Percentiles rank a stretch among this genome's conserved stretches.
phyloP scores from a whole-genome alignment of 35 echinoderm and acorn worm species.

The Heliocidaris tuberculata region DNA sequence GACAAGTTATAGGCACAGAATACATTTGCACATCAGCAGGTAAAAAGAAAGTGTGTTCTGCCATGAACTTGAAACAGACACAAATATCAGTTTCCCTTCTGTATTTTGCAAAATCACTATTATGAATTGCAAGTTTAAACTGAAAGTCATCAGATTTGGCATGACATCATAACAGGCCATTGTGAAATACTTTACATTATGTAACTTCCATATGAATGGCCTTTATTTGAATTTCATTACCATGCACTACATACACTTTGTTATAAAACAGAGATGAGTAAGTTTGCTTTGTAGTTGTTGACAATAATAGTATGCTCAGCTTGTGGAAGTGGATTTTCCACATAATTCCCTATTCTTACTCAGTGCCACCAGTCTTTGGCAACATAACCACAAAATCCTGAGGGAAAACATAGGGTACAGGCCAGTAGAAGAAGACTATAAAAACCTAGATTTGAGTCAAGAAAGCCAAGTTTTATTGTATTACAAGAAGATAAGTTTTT shows the following conservation, averaged over 20 bases:
- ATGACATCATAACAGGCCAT: neutral
- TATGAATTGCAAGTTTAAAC: conserved; percentile 1
- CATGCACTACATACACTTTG: neutral
- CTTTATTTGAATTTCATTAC: conserved; percentile 8
- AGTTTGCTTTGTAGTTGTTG: neutral
- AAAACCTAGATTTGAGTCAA: neutral
- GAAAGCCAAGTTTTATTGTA: neutral
- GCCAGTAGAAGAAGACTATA: neutral
- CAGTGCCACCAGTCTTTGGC: neutral
- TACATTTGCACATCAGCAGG: no score
- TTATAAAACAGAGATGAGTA: neutral
- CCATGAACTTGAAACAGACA: neutral
- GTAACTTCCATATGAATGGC: neutral
- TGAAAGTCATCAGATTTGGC: neutral
- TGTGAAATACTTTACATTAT: neutral
- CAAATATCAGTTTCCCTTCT: neutral
- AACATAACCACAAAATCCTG: neutral
- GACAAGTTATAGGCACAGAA: neutral
- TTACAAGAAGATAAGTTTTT: neutral
- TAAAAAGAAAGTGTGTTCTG: neutral
- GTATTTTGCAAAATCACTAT: neutral
- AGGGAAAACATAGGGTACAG: neutral
- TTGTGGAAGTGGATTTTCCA: neutral
- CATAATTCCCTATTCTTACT: neutral
- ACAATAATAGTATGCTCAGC: neutral